These are phyloP conservation scores for Cebidichthys violaceus DNA, from an alignment of 2,113 vertebrate genomes.

Conservation along the genomic window DNA sequence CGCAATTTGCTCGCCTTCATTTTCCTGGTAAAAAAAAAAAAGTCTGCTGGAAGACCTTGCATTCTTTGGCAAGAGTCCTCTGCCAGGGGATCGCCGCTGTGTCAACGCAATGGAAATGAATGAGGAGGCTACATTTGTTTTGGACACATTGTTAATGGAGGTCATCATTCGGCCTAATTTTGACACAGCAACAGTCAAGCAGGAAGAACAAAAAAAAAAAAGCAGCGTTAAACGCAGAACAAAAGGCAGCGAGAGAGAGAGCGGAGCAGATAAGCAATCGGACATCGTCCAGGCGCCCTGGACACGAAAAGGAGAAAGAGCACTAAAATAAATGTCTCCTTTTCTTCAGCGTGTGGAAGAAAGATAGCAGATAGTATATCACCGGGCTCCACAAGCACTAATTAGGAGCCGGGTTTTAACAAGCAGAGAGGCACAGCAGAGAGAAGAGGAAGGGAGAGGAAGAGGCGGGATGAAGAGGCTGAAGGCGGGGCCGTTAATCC, in stretches of 20 bases:
- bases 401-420: constrained; percentile 82
- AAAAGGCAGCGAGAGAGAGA: constrained; percentile 38
- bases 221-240: constrained; percentile 44
- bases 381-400: constrained; percentile 76
- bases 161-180: constrained; percentile 28
- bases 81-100: not conserved
- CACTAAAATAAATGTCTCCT: constrained; percentile 78
- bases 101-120: not conserved
- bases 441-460: constrained; percentile 16
- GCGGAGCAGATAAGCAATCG: constrained; percentile 63
- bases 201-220: constrained; percentile 18
- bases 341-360: constrained; percentile 75
- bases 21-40: no score
- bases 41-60: not conserved
- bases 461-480: constrained; percentile 62
- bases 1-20: not conserved
- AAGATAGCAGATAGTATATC: constrained; percentile 83
- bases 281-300: constrained; percentile 45
- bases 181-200: constrained; percentile 23
- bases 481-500: constrained; percentile 82
- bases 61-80: not conserved
- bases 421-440: constrained; percentile 58
- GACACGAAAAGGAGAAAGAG: constrained; percentile 32
- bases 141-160: not conserved
- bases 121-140: not conserved